Base-by-base conservation (phyloP, 2,797 vertebrate genomes). In the Acipenser ruthenus region DNA sequence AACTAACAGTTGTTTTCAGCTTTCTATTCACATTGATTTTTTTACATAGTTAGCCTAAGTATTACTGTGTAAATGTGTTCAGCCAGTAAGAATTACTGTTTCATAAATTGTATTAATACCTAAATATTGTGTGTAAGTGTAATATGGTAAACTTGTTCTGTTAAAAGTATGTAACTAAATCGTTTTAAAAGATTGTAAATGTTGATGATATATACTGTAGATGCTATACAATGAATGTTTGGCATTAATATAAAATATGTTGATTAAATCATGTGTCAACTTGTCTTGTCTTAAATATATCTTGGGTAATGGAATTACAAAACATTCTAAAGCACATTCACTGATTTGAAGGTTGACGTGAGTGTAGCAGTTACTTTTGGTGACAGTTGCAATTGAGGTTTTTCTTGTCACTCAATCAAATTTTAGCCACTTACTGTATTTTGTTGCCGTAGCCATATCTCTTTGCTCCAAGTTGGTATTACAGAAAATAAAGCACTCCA, bases 51-150 rank as follows among this genome's bases (percentile, higher is more conserved):
- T 62, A 70, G 65, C 61, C 48, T 51, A 67, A 13, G 55, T 61
- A 50, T 69, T 65, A 69, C 62, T 69, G 67, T 69, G 73, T 75
- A 65, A 0, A 58, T 58, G 68, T 74, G 67, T 77, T 66, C 37
- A 37, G 37, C 37, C 37, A 37, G 37, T 37, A 37, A 37, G 37
- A 37, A 1, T 65, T 68, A 77, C 60, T 70, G 77, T 80, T 71
- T 76, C 77, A 66, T 79, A 58, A 58, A n/a, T 58, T 13, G 55
- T 58, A 61, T 74, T 59, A 61, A 70, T 68, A 60, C 74, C 66
- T 65, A 52, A 70, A 69, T 83, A 75, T 79, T 73, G 82, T 87
- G 78, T 69, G 71, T 37, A 73, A 78, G 73, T 85, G 84, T 82
- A 74, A 63, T 70, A 70, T 70, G 65, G 71, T 58, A 23, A 68